Evolutionary conservation across 2,888 invertebrate species (phyloP).

Genomic region (Masnerella sp.): DNA sequence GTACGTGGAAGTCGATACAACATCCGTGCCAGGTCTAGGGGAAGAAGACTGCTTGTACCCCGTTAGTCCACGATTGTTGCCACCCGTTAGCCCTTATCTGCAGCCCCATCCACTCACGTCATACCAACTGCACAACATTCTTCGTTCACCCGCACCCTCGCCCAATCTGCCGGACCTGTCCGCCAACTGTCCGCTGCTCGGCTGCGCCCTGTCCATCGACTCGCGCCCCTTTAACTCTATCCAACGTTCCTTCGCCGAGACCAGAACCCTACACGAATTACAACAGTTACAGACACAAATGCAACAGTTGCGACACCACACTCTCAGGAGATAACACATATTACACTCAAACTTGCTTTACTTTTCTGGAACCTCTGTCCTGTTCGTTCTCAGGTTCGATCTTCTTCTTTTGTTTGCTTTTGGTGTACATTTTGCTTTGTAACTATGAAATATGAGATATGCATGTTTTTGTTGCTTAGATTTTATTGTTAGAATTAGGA

Average conservation of each 20-base stretch:
- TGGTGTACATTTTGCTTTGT: no score
- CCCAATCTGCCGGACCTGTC: constrained; percentile 32
- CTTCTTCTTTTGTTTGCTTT: no score
- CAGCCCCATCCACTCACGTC: constrained; percentile 74
- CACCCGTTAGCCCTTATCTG: constrained; percentile 71
- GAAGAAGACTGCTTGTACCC: constrained; percentile 76
- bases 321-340: constrained; percentile 72
- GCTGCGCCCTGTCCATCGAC: constrained; percentile 28
- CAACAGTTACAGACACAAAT: constrained; percentile 65
- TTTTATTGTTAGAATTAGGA: no score
- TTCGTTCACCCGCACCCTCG: constrained; percentile 55
- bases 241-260: constrained; percentile 47
- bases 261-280: constrained; percentile 52
- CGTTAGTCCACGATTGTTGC: constrained; percentile 73
- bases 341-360: no score
- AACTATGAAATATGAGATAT: no score
- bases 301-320: constrained; percentile 70
- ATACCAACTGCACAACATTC: constrained; percentile 70
- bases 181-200: constrained; percentile 38
- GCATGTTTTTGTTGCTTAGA: no score
- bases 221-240: constrained; percentile 27
- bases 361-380: no score
- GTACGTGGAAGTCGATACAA: constrained; percentile 70
- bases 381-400: constrained; percentile 75
- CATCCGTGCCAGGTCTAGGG: constrained; percentile 68